A percentile compares a stretch with the other conserved stretches of the same genome.
phyloP scores from a whole-genome alignment of 1,140 invertebrate species.

The Hyphantria cunea region DNA sequence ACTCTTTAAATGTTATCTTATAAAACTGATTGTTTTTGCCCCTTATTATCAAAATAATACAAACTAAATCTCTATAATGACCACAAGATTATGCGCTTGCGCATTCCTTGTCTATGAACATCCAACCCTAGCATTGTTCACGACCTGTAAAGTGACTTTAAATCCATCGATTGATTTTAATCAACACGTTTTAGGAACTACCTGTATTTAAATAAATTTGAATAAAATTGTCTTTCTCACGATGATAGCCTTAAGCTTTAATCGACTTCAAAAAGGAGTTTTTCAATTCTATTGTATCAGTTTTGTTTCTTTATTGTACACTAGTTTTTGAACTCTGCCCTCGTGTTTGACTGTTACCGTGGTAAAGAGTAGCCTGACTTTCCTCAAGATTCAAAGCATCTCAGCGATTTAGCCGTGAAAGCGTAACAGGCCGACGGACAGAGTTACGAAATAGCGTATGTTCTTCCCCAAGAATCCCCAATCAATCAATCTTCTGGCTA shows the following conservation, averaged over 20 bases:
- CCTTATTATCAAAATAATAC: constrained; percentile 7
- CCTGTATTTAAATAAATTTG: background rate
- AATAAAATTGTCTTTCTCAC: background rate
- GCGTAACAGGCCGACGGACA: no score
- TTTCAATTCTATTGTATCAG: no score
- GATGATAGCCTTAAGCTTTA: background rate
- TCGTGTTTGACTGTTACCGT: no score
- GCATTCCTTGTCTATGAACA: constrained; percentile 12
- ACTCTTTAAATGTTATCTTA: no score
- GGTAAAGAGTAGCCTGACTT: no score
- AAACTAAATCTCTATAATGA: constrained; percentile 8
- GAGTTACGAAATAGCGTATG: no score
- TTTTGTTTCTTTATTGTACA: no score
- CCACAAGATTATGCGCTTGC: constrained; percentile 22
- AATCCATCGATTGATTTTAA: constrained; percentile 29
- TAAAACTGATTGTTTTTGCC: background rate
- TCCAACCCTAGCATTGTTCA: constrained; percentile 11
- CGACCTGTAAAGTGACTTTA: background rate
- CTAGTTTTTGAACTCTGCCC: no score
- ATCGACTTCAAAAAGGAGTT: background rate
- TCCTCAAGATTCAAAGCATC: no score
- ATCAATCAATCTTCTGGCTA: no score
- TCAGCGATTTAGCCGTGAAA: no score
- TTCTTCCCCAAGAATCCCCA: no score
- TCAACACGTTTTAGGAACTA: constrained; percentile 2